A percentile compares a stretch with the other conserved stretches of the same genome.
Conservation (phyloP, 2,113 vertebrate species). For the Gila orcuttii region DNA sequence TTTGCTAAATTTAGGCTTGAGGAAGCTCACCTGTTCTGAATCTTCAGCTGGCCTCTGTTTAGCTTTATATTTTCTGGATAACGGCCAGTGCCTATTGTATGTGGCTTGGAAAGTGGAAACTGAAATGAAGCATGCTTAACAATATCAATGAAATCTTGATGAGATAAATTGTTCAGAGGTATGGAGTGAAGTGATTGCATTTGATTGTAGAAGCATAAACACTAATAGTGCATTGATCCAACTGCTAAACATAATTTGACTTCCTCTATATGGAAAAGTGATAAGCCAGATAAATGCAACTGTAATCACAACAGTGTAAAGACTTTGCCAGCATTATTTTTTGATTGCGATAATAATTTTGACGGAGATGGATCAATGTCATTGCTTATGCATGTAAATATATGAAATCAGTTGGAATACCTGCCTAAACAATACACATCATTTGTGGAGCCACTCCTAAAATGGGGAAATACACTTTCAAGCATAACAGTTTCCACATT, state of each 20-base stretch:
- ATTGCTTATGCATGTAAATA: conserved; percentile 43
- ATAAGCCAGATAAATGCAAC: conserved; percentile 35
- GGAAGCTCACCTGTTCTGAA: conserved; percentile 59
- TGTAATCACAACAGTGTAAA: conserved; percentile 4
- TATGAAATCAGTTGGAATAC: conserved; percentile 24
- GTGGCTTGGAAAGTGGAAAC: conserved; percentile 1
- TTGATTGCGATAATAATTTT: conserved; percentile 25
- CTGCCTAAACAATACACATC: conserved; percentile 52
- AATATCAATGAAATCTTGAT: conserved; percentile 8
- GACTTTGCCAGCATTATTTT: conserved; percentile 45
- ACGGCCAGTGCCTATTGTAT: conserved; percentile 37
- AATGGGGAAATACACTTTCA: conserved; percentile 35
- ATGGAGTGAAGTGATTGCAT: background rate
- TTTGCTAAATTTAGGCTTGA: conserved; percentile 44
- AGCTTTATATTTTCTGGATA: conserved; percentile 30
- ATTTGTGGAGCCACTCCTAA: conserved; percentile 27
- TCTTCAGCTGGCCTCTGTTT: conserved; percentile 57
- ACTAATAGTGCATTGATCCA: conserved; percentile 1
- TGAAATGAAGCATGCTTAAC: background rate
- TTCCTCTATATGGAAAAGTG: background rate
- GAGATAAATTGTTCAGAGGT: background rate
- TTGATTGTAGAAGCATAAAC: conserved; percentile 6
- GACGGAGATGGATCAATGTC: conserved; percentile 16
- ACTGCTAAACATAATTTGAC: conserved; percentile 4
- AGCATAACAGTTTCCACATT: conserved; percentile 42